phyloP scores from a whole-genome alignment of 2,888 invertebrate species.

The Drosophila algonquin region DNA sequence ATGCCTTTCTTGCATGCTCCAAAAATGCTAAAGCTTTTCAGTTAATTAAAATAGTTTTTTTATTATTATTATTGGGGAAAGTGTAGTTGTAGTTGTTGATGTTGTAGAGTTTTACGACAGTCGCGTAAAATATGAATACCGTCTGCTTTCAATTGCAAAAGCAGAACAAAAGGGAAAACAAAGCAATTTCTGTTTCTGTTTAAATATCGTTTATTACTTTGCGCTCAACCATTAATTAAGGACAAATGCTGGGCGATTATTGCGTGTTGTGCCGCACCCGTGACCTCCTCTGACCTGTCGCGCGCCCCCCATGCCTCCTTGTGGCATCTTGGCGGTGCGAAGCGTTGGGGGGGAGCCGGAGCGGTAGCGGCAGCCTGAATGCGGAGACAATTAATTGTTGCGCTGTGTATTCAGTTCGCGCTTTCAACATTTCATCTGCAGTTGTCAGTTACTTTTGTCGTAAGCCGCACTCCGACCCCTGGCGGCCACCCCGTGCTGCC shows the following conservation, averaged over 20 bases:
- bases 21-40: slow-evolving; percentile 31
- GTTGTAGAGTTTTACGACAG: slow-evolving; percentile 60
- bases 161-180: slow-evolving; percentile 50
- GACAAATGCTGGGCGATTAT: slow-evolving; percentile 73
- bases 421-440: slow-evolving; percentile 80
- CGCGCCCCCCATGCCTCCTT: not conserved
- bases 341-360: slow-evolving; percentile 33
- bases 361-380: slow-evolving; percentile 32
- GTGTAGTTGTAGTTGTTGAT: slow-evolving; percentile 50
- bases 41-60: slow-evolving; percentile 59
- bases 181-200: slow-evolving; percentile 52
- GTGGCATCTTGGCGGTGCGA: slow-evolving; percentile 27
- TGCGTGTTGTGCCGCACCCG: slow-evolving; percentile 70
- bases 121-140: slow-evolving; percentile 42
- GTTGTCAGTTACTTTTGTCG: slow-evolving; percentile 75
- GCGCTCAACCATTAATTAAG: slow-evolving; percentile 74
- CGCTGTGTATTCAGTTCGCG: slow-evolving; percentile 75
- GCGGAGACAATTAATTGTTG: slow-evolving; percentile 76
- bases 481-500: not conserved
- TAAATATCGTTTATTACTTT: slow-evolving; percentile 68
- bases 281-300: slow-evolving; percentile 23
- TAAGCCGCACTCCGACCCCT: slow-evolving; percentile 10
- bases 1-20: slow-evolving; percentile 46
- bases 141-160: slow-evolving; percentile 72
- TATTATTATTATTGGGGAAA: slow-evolving; percentile 14